Conservation (phyloP, 2,113 vertebrate genomes). For the Actenoides lindsayi region DNA sequence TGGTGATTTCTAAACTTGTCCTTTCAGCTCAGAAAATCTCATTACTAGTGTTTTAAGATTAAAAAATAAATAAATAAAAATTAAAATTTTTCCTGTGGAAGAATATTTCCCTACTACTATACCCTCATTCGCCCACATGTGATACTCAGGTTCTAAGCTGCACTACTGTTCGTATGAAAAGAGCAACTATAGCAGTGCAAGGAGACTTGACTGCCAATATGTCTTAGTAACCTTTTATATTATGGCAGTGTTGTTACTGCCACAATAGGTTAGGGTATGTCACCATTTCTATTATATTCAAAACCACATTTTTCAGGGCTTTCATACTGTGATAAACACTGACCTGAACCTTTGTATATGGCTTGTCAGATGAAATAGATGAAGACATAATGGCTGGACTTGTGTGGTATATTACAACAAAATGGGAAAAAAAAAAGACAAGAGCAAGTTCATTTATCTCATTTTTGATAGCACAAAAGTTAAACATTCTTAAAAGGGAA, state of each 20-base stretch:
- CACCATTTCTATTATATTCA: slow-evolving; percentile 28
- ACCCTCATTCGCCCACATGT: not conserved
- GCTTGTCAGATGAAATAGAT: slow-evolving; percentile 54
- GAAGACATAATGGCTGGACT: slow-evolving; percentile 8
- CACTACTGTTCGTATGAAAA: slow-evolving; percentile 9
- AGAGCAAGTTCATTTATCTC: not conserved
- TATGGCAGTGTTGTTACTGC: slow-evolving; percentile 13
- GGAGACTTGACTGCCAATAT: slow-evolving; percentile 21
- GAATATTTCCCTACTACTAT: not conserved
- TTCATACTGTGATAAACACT: slow-evolving; percentile 37
- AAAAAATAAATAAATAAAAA: not conserved
- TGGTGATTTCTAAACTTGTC: not conserved
- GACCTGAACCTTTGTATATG: slow-evolving; percentile 22
- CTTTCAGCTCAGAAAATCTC: not conserved
- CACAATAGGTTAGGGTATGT: slow-evolving; percentile 52
- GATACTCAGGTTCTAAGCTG: not conserved
- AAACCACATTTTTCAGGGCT: slow-evolving; percentile 41
- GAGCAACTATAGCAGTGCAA: slow-evolving; percentile 20
- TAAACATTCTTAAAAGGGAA: not conserved
- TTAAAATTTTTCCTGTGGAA: not conserved
- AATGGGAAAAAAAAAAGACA: not conserved
- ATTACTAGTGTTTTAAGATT: not conserved
- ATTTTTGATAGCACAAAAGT: not conserved
- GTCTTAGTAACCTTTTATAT: slow-evolving; percentile 30
- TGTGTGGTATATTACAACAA: not conserved